These are phyloP conservation scores for Scaptomyza montana DNA, from an alignment of 1,140 invertebrate species.

Conservation along the genomic window DNA sequence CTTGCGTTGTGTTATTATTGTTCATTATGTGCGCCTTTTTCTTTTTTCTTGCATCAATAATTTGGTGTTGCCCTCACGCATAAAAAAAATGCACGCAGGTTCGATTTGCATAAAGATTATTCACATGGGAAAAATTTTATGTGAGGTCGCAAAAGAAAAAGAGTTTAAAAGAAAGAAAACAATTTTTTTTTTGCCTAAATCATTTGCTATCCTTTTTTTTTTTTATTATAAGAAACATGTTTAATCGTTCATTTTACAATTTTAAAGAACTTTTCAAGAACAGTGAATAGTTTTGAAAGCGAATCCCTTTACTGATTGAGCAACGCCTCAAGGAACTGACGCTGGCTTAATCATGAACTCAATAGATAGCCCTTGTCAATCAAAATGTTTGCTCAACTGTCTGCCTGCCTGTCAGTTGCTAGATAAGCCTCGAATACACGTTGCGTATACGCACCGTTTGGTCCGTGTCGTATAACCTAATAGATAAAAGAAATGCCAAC, in stretches of 20 bases:
- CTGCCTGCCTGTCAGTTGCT: conserved; percentile 12
- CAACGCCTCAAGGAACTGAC: neutral
- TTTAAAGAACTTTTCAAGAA: too few relatives aligned
- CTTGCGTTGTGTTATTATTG: conserved; percentile 22
- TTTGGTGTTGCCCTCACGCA: neutral
- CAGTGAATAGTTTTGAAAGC: neutral
- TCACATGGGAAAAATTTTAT: too few relatives aligned
- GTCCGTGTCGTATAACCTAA: neutral
- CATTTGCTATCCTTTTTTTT: too few relatives aligned
- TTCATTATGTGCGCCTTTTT: conserved; percentile 23
- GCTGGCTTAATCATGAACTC: neutral
- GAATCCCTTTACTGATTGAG: neutral
- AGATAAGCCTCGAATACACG: conserved; percentile 15
- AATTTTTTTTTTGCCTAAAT: too few relatives aligned
- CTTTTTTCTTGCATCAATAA: too few relatives aligned
- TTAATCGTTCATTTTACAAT: too few relatives aligned
- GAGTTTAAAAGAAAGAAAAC: too few relatives aligned
- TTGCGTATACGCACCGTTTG: conserved; percentile 38
- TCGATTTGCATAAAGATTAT: neutral
- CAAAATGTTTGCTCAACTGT: conserved; percentile 12
- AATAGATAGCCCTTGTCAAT: conserved; percentile 12
- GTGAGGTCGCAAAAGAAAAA: too few relatives aligned
- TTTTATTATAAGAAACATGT: too few relatives aligned
- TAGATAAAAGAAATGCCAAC: conserved; percentile 23
- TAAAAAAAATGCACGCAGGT: neutral